phyloP scores from a whole-genome alignment of 2,888 invertebrate genomes.

The Ophonus ardosiacus region DNA sequence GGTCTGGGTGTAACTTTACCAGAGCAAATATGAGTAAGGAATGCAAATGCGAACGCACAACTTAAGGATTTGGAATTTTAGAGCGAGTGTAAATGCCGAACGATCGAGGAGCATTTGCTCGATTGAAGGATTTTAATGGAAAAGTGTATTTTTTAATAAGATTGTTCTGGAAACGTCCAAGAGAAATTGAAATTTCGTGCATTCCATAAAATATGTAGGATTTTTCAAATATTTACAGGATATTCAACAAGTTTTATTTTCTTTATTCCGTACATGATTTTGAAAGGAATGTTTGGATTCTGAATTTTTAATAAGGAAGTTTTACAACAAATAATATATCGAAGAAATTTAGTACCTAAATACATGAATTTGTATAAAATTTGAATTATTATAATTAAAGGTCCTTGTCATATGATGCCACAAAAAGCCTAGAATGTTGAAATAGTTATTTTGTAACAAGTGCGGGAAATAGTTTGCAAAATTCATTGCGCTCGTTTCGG shows the following conservation, averaged over 20 bases:
- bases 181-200: not conserved
- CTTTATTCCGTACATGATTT: not conserved
- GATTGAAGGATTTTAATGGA: not conserved
- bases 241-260: not conserved
- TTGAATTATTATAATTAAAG: too few relatives aligned
- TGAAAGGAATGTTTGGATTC: not conserved
- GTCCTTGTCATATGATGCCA: too few relatives aligned
- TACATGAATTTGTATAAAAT: too few relatives aligned
- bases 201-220: not conserved
- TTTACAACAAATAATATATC: too few relatives aligned
- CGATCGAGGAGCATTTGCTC: not conserved
- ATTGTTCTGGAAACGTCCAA: not conserved
- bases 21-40: slow-evolving; percentile 35
- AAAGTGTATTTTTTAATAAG: not conserved
- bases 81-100: not conserved
- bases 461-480: too few relatives aligned
- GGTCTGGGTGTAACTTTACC: slow-evolving; percentile 37
- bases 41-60: slow-evolving; percentile 2
- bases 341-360: too few relatives aligned
- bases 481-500: too few relatives aligned
- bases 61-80: not conserved
- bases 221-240: not conserved
- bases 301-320: not conserved
- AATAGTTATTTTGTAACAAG: too few relatives aligned
- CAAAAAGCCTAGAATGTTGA: too few relatives aligned